Evolutionary conservation across 1,140 invertebrate genomes (phyloP).

Genomic region (Solen grandis): DNA sequence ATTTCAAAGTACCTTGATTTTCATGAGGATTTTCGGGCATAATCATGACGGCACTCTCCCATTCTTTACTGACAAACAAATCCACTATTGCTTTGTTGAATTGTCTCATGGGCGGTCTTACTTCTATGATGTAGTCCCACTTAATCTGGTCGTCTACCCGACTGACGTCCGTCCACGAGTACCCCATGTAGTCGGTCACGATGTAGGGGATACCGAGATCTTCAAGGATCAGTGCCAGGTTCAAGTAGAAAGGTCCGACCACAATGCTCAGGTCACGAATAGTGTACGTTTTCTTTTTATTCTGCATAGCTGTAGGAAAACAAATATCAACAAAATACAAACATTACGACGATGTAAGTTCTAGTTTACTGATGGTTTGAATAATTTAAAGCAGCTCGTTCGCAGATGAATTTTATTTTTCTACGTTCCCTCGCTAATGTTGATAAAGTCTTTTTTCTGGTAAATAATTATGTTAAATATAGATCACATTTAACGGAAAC

Average conservation of each 20-base stretch:
- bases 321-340: too few species aligned
- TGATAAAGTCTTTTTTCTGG: too few species aligned
- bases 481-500: too few species aligned
- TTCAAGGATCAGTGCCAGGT: constrained; percentile 74
- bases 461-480: too few species aligned
- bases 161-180: constrained; percentile 73
- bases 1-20: constrained; percentile 77
- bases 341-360: too few species aligned
- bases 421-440: too few species aligned
- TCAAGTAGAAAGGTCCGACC: constrained; percentile 76
- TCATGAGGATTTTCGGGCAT: constrained; percentile 71
- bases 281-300: too few species aligned
- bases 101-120: constrained; percentile 67
- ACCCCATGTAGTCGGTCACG: constrained; percentile 75
- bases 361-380: too few species aligned
- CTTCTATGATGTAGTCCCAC: constrained; percentile 71
- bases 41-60: constrained; percentile 70
- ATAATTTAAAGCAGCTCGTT: too few species aligned
- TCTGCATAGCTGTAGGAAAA: too few species aligned
- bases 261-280: constrained; percentile 64
- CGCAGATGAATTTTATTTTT: too few species aligned
- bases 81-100: constrained; percentile 74
- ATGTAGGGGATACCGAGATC: constrained; percentile 70
- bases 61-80: constrained; percentile 63
- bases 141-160: constrained; percentile 65